Conservation (phyloP, 2,888 invertebrate species). For the Limnephilus auricula region DNA sequence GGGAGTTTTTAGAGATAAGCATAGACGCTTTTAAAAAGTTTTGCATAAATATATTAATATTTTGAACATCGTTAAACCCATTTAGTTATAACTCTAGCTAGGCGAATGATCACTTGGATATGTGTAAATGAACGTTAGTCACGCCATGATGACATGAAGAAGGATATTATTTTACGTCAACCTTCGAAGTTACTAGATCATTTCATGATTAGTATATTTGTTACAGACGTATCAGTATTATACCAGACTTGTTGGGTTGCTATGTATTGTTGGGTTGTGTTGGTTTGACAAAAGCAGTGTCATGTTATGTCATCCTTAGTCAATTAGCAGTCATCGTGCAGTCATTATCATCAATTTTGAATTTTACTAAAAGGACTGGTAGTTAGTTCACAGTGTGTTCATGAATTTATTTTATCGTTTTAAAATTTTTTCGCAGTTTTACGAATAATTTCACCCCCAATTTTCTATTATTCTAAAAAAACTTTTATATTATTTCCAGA, state of each 20-base stretch:
- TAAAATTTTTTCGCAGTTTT: background rate
- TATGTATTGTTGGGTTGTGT: constrained; percentile 11
- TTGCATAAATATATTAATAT: background rate
- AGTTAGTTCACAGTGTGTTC: background rate
- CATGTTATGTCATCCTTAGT: constrained; percentile 25
- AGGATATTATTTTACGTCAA: background rate
- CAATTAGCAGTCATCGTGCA: constrained; percentile 35
- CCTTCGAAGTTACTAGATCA: constrained; percentile 11
- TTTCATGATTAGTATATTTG: background rate
- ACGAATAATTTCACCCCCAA: background rate
- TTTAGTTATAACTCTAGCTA: background rate
- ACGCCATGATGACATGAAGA: background rate
- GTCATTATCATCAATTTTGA: background rate
- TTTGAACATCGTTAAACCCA: background rate
- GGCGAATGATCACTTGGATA: background rate
- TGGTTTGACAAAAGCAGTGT: constrained; percentile 4
- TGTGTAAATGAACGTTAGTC: constrained; percentile 26
- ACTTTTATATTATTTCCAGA: too few relatives aligned
- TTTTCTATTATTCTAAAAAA: background rate
- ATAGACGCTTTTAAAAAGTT: background rate
- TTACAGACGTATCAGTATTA: background rate
- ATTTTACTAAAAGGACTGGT: background rate
- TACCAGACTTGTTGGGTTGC: background rate
- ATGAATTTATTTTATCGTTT: background rate
- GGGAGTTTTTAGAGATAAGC: too few relatives aligned